Evolutionary conservation across 2,888 invertebrate genomes (phyloP).

Genomic region (Parascotia fuliginaria): DNA sequence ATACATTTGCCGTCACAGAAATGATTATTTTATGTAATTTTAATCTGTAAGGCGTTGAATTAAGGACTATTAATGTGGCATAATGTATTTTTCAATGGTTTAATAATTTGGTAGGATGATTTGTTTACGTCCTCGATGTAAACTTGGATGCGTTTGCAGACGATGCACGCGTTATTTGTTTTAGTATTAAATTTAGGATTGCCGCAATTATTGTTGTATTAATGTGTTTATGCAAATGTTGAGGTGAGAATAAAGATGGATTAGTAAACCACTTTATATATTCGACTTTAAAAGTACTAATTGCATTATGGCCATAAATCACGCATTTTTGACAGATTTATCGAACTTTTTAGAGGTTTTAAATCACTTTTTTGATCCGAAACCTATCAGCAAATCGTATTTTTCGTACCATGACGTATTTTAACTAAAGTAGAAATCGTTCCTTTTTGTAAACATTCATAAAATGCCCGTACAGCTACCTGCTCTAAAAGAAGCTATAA

Average conservation of each 20-base stretch:
- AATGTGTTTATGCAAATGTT: slow-evolving; percentile 55
- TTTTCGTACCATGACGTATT: background rate
- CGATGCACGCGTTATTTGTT: slow-evolving; percentile 56
- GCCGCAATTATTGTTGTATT: slow-evolving; percentile 53
- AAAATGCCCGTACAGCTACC: background rate
- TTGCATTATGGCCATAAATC: slow-evolving; percentile 13
- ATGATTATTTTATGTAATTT: slow-evolving; percentile 53
- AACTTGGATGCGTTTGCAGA: slow-evolving; percentile 46
- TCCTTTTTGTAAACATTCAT: background rate
- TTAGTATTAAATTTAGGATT: slow-evolving; percentile 57
- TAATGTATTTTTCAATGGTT: slow-evolving; percentile 41
- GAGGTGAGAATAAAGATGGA: slow-evolving; percentile 16
- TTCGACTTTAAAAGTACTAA: slow-evolving; percentile 7
- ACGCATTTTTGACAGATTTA: slow-evolving; percentile 17
- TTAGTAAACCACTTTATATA: slow-evolving; percentile 16
- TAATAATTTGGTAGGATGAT: slow-evolving; percentile 38
- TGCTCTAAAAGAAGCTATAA: background rate
- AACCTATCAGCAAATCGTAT: slow-evolving; percentile 1
- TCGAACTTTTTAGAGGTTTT: slow-evolving; percentile 11
- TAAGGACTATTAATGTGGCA: slow-evolving; percentile 41
- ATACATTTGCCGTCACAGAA: slow-evolving; percentile 43
- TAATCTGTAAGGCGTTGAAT: slow-evolving; percentile 52
- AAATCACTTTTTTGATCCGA: background rate
- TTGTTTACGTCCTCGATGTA: slow-evolving; percentile 53
- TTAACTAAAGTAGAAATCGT: background rate